Percentiles rank a stretch among this genome's conserved stretches.
These are phyloP conservation scores for Brachionus angularis DNA, from an alignment of 1,140 invertebrate genomes.

Conservation along the genomic window DNA sequence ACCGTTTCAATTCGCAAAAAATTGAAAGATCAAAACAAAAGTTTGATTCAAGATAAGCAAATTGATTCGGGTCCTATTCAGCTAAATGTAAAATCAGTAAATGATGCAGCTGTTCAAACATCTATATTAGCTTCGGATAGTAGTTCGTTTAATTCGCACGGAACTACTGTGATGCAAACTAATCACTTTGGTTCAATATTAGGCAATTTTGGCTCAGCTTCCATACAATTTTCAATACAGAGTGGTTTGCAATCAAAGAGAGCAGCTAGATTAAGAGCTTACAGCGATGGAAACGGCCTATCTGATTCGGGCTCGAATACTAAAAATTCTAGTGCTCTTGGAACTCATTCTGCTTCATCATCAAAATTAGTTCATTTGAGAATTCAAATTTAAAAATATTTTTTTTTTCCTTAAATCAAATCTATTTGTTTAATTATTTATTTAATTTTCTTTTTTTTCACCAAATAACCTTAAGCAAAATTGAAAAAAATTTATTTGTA, in stretches of 20 bases:
- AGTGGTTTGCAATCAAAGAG: neutral
- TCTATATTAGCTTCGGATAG: constrained; percentile 3
- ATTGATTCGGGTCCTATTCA: no score
- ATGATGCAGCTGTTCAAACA: constrained; percentile 36
- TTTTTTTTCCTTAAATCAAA: neutral
- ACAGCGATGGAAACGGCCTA: constrained; percentile 33
- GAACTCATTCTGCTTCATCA: constrained; percentile 20
- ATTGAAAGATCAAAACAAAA: neutral
- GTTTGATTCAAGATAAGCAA: neutral
- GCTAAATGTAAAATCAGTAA: neutral
- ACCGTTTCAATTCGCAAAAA: neutral
- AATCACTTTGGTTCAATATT: constrained; percentile 37
- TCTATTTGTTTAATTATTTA: constrained; percentile 19
- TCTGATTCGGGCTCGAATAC: constrained; percentile 27
- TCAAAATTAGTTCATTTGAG: constrained; percentile 32
- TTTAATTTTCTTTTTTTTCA: constrained; percentile 8
- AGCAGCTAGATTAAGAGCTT: constrained; percentile 23
- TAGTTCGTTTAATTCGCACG: constrained; percentile 33
- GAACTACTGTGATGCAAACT: constrained; percentile 24
- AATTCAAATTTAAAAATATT: constrained; percentile 33
- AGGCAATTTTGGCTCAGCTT: constrained; percentile 30
- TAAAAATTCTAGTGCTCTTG: constrained; percentile 21
- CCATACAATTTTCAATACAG: constrained; percentile 10
- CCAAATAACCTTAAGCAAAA: neutral
- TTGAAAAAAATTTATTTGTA: constrained; percentile 8